Base-by-base conservation (phyloP, 2,797 vertebrate genomes). In the Ctenosaura bakeri region DNA sequence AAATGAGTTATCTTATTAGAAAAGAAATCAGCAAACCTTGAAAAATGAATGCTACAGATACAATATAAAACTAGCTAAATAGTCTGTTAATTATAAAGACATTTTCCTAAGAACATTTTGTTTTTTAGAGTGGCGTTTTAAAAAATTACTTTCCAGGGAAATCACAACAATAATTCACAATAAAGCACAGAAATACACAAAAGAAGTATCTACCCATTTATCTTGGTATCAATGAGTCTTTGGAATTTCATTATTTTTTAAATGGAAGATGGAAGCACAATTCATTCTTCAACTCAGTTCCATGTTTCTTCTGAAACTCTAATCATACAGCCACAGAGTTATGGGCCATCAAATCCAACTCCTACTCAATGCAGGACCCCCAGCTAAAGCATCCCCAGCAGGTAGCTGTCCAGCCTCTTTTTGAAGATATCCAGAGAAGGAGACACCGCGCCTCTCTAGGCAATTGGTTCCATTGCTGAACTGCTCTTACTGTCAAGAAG, bases 51-150 rank as follows among this genome's bases (percentile, higher is more conserved):
- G 76, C 29, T 22, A 64, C 7, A 90, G 7, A 59, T 85, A 66
- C 87, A 29, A 6, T 50, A 54, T 0, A 0, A 13, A 90, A 81
- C 12, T 22, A 18, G 80, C 1, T 0, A 35, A 91, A 29, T 2
- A 86, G 3, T 4, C 73, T 38, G 71, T 29, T 32, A 74, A 83
- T 16, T 85, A 56, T 32, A 32, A 0, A 2, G 1, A 29, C 12
- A 64, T 69, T 38, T 59, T 64, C 16, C 38, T 64, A 85, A 77
- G 73, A 89, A 91, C 91, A 88, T 42, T 83, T 2, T n/a, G n/a
- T n/a, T 81, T 20, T 0, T 64, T 24, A 46, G n/a, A 18, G 7
- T 38, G 56, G 76, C 73, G 32, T 22, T 78, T n/a, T 29, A 38
- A 73, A 80, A 69, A 46, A 78, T 29, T 76, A 83, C 56, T 76